A percentile compares a stretch with the other conserved stretches of the same genome.
phyloP scores from a whole-genome alignment of 1,140 invertebrate genomes.

The Drosophila ironensis region DNA sequence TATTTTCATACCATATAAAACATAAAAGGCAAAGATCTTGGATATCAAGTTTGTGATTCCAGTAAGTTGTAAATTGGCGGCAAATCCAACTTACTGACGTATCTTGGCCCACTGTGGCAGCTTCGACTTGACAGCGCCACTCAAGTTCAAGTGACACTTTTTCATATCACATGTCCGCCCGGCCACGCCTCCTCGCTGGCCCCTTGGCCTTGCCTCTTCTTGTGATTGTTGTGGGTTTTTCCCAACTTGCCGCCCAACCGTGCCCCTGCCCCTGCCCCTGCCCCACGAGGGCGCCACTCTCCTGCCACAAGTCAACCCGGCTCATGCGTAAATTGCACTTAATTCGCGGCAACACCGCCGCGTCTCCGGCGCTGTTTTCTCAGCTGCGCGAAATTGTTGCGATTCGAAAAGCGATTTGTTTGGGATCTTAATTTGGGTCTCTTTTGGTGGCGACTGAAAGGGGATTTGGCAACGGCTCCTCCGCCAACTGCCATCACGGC shows the following conservation, averaged over 20 bases:
- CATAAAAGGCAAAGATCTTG: too few relatives aligned
- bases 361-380: slow-evolving; percentile 13
- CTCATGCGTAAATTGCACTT: slow-evolving; percentile 74
- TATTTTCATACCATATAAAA: too few relatives aligned
- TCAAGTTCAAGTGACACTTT: slow-evolving; percentile 76
- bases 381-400: slow-evolving; percentile 20
- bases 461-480: slow-evolving; percentile 12
- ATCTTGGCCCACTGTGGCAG: neutral
- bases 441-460: neutral
- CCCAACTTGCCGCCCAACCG: neutral
- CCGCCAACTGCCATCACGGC: neutral
- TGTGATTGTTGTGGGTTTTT: slow-evolving; percentile 34
- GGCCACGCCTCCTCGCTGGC: neutral
- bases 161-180: slow-evolving; percentile 65
- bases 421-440: slow-evolving; percentile 28
- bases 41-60: too few relatives aligned
- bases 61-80: too few relatives aligned
- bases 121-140: slow-evolving; percentile 22
- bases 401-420: slow-evolving; percentile 33
- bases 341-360: slow-evolving; percentile 46
- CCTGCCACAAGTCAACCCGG: slow-evolving; percentile 24
- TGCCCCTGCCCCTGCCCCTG: neutral
- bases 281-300: too few relatives aligned
- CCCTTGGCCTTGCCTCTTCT: neutral
- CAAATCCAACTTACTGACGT: too few relatives aligned